A percentile compares a stretch with the other conserved stretches of the same genome.
phyloP scores from a whole-genome alignment of 2,113 vertebrate species.

The Mirounga angustirostris region DNA sequence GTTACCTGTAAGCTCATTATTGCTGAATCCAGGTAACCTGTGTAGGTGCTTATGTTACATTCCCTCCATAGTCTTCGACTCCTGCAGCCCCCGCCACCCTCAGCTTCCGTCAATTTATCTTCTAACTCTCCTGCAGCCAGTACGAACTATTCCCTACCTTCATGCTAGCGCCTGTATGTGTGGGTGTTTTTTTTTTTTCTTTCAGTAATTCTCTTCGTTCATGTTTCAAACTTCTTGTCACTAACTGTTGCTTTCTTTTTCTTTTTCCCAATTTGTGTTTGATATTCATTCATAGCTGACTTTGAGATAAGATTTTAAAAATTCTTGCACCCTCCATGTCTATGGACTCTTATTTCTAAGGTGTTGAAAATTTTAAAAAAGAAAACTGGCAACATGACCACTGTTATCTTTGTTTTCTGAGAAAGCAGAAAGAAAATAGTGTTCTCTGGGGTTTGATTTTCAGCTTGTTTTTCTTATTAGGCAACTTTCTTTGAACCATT shows the following conservation, averaged over 20 bases:
- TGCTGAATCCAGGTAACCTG: neutral
- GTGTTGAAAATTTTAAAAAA: neutral
- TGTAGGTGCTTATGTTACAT: neutral
- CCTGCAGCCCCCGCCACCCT: neutral
- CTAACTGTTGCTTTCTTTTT: neutral
- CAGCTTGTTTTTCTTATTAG: slow-evolving; percentile 26
- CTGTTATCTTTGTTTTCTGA: slow-evolving; percentile 38
- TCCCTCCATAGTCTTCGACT: neutral
- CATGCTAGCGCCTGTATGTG: neutral
- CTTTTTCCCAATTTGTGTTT: neutral
- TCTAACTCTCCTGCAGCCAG: neutral
- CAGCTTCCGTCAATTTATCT: neutral
- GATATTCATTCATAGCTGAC: neutral
- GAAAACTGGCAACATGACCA: neutral
- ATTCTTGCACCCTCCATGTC: neutral
- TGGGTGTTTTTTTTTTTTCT: neutral
- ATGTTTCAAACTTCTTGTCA: neutral
- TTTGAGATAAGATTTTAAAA: neutral
- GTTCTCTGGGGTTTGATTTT: neutral
- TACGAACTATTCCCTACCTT: neutral
- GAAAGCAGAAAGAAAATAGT: neutral
- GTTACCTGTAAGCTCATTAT: neutral
- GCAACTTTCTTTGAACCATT: neutral
- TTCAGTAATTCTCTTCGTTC: neutral
- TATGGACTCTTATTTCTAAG: neutral